Evolutionary conservation across 2,888 invertebrate genomes (phyloP).

Genomic region (Cosmorhoe ocellata): DNA sequence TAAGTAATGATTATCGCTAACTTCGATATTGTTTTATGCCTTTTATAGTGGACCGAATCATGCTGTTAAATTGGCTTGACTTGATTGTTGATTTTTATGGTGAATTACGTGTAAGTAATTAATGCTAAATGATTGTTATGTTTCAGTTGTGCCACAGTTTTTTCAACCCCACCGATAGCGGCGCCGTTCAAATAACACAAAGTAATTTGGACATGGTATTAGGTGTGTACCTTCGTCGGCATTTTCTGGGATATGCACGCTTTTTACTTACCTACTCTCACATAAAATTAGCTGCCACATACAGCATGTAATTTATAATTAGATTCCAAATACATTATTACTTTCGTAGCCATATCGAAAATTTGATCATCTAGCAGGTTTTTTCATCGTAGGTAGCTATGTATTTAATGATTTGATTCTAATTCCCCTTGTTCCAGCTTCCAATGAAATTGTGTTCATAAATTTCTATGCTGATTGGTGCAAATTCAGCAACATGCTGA

Average conservation of each 20-base stretch:
- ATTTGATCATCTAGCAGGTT: too few relatives aligned
- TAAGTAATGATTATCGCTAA: slow-evolving; percentile 44
- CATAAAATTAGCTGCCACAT: not conserved
- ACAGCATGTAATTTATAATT: not conserved
- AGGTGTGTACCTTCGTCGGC: slow-evolving; percentile 81
- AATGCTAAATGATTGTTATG: slow-evolving; percentile 56
- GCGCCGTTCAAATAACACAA: slow-evolving; percentile 90
- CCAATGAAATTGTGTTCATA: slow-evolving; percentile 97
- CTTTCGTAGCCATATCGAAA: too few relatives aligned
- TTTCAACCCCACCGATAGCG: slow-evolving; percentile 90
- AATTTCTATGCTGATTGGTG: slow-evolving; percentile 99
- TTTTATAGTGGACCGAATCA: slow-evolving; percentile 24
- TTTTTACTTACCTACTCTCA: not conserved
- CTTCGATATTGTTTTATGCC: not conserved
- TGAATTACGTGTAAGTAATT: slow-evolving; percentile 64
- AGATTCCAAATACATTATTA: too few relatives aligned
- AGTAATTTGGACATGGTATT: slow-evolving; percentile 92
- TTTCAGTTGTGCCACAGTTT: slow-evolving; percentile 82
- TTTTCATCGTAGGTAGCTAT: too few relatives aligned
- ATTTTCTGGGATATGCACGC: slow-evolving; percentile 30
- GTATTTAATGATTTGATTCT: not conserved
- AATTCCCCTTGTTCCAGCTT: slow-evolving; percentile 84
- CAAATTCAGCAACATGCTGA: slow-evolving; percentile 97
- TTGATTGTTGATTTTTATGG: slow-evolving; percentile 66
- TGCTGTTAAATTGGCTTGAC: slow-evolving; percentile 34